Conservation (phyloP, 2,797 vertebrate species). For the Phrynocephalus vlangalii region DNA sequence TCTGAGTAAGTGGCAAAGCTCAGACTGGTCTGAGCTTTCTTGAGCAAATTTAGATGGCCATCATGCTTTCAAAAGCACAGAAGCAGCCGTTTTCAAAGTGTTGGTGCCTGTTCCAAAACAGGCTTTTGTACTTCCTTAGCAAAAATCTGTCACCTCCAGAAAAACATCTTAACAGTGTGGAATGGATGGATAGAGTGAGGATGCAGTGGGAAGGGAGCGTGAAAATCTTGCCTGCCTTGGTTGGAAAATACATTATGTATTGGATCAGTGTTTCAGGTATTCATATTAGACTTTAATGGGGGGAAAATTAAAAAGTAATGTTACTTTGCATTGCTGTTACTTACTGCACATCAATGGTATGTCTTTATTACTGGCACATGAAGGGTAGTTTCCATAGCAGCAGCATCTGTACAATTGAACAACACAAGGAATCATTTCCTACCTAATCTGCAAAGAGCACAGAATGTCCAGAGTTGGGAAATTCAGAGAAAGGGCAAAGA, state of each 20-base stretch:
- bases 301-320: conserved; percentile 74
- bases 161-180: conserved; percentile 50
- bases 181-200: neutral
- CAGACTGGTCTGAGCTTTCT: neutral
- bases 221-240: conserved; percentile 54
- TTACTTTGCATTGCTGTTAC: conserved; percentile 65
- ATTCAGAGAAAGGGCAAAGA: conserved; percentile 13
- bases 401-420: conserved; percentile 62
- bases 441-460: conserved; percentile 53
- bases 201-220: neutral
- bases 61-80: conserved; percentile 58
- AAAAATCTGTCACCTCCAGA: conserved; percentile 62
- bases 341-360: conserved; percentile 63
- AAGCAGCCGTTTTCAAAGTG: conserved; percentile 44
- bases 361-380: conserved; percentile 73
- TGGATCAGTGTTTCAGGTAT: conserved; percentile 65
- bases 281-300: conserved; percentile 70
- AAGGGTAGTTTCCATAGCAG: conserved; percentile 74
- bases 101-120: conserved; percentile 51
- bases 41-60: conserved; percentile 50
- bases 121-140: conserved; percentile 64
- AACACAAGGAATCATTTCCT: conserved; percentile 60
- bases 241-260: conserved; percentile 68
- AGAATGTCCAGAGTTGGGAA: conserved; percentile 49
- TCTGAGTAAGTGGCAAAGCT: neutral